Evolutionary conservation across 2,888 invertebrate genomes (phyloP).

Genomic region (Tachina grossa): DNA sequence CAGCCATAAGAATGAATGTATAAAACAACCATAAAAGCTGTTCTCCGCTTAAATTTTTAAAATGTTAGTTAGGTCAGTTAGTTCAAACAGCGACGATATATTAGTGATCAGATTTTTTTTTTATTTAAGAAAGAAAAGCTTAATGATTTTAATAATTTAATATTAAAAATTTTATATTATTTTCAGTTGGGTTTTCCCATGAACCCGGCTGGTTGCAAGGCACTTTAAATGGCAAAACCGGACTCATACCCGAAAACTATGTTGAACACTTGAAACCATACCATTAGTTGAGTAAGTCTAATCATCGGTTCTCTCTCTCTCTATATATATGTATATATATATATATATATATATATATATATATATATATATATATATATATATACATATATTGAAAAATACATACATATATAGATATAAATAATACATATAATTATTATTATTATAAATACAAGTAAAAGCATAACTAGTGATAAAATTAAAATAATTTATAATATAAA

Average conservation of each 20-base stretch:
- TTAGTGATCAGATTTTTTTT: too few relatives aligned
- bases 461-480: constrained; percentile 54
- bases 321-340: constrained; percentile 49
- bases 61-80: too few relatives aligned
- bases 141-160: too few relatives aligned
- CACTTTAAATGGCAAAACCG: constrained; percentile 94
- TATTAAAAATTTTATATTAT: not conserved
- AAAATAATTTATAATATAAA: constrained; percentile 38
- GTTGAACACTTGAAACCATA: constrained; percentile 87
- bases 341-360: constrained; percentile 48
- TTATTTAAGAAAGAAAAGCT: too few relatives aligned
- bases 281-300: constrained; percentile 72
- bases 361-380: constrained; percentile 32
- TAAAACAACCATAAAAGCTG: too few relatives aligned
- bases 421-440: constrained; percentile 24
- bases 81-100: too few relatives aligned
- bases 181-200: constrained; percentile 91
- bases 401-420: constrained; percentile 52
- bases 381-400: constrained; percentile 41
- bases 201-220: constrained; percentile 99
- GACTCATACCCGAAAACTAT: constrained; percentile 98
- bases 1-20: too few relatives aligned
- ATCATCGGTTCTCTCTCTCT: constrained; percentile 55
- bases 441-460: constrained; percentile 31
- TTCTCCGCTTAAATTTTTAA: too few relatives aligned